Percentiles rank a stretch among this genome's conserved stretches.
Evolutionary conservation across 2,113 vertebrate genomes (phyloP).

Genomic region (Panthera uncia): DNA sequence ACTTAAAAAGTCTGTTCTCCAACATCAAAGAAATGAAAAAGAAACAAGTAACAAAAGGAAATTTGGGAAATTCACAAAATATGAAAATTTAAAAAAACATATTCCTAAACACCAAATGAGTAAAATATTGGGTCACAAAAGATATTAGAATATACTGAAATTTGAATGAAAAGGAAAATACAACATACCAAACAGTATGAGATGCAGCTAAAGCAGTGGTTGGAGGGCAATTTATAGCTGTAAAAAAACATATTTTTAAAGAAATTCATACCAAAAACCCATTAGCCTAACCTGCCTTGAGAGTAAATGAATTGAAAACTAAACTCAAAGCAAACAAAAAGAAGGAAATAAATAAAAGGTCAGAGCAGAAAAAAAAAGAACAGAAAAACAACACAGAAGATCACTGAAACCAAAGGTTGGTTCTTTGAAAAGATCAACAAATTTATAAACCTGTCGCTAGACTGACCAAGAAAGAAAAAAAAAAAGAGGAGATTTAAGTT

Average conservation of each 20-base stretch:
- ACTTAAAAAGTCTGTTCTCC: not conserved
- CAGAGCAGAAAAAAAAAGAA: not conserved
- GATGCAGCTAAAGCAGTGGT: not conserved
- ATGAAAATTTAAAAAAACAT: not conserved
- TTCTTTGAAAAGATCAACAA: not conserved
- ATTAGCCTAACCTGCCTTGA: not conserved
- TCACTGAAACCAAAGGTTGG: not conserved
- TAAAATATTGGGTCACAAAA: not conserved
- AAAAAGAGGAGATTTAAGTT: constrained; percentile 9
- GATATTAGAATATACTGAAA: not conserved
- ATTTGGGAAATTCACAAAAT: not conserved
- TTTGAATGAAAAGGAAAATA: not conserved
- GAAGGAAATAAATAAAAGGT: not conserved
- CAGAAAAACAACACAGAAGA: not conserved
- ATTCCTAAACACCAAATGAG: not conserved
- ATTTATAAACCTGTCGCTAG: not conserved
- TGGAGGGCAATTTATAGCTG: not conserved
- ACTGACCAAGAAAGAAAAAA: not conserved
- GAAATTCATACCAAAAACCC: not conserved
- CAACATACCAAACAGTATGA: not conserved
- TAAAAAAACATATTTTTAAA: not conserved
- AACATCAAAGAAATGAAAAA: not conserved
- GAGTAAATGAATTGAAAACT: constrained; percentile 16
- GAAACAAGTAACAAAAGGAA: not conserved
- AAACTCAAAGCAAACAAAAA: constrained; percentile 7